Evolutionary conservation across 2,113 vertebrate species (phyloP).

Genomic region (Anser brachyrhynchus): DNA sequence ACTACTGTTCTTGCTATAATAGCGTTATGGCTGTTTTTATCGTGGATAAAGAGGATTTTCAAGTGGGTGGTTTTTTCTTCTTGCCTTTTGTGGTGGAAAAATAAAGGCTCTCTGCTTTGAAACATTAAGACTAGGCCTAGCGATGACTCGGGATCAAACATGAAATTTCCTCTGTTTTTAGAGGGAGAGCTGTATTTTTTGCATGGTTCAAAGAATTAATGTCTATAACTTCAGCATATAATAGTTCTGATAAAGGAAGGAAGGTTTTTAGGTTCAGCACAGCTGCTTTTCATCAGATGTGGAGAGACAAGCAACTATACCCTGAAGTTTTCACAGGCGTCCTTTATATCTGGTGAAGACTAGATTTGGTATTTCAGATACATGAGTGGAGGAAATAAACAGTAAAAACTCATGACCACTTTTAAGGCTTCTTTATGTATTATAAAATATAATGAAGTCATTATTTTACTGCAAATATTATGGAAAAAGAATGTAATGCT

Average conservation of each 20-base stretch:
- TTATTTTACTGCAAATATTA: slow-evolving; percentile 15
- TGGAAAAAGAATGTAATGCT: slow-evolving; percentile 3
- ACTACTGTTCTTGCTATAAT: neutral
- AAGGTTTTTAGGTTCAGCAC: neutral
- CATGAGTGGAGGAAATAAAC: neutral
- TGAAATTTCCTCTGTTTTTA: neutral
- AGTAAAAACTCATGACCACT: neutral
- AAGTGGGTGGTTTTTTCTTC: neutral
- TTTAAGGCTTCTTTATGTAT: slow-evolving; percentile 24
- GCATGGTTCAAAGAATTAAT: slow-evolving; percentile 18
- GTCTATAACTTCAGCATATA: neutral
- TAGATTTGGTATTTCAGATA: slow-evolving; percentile 8
- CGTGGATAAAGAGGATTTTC: slow-evolving; percentile 6
- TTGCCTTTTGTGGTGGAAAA: slow-evolving; percentile 23
- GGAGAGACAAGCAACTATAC: neutral
- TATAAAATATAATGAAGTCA: slow-evolving; percentile 42
- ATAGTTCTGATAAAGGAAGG: neutral
- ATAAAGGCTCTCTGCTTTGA: neutral
- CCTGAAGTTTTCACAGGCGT: slow-evolving; percentile 7
- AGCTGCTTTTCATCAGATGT: slow-evolving; percentile 35
- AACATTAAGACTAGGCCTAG: neutral
- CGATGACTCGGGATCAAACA: slow-evolving; percentile 26
- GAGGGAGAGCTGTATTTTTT: neutral
- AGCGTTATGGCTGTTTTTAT: slow-evolving; percentile 11
- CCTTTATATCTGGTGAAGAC: neutral